phyloP scores from a whole-genome alignment of 2,888 invertebrate species.

The Cataglyphis livida region DNA sequence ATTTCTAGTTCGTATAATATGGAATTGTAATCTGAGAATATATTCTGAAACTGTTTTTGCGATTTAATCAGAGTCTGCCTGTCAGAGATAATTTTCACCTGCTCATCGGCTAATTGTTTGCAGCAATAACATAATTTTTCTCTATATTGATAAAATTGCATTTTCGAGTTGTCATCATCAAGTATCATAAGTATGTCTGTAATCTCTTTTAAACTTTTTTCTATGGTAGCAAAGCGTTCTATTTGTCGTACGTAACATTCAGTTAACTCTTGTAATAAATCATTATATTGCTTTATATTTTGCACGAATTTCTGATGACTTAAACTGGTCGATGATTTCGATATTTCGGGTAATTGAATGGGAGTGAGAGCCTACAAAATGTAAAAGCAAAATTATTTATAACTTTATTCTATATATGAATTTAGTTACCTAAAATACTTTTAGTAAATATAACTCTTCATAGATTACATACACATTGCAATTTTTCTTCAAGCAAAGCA shows the following conservation, averaged over 20 bases:
- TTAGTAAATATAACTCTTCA: conserved; percentile 14
- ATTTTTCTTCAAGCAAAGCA: conserved; percentile 57
- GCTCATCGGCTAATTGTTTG: conserved; percentile 72
- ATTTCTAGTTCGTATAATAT: conserved; percentile 76
- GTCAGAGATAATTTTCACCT: conserved; percentile 71
- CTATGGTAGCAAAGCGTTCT: conserved; percentile 71
- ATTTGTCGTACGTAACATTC: conserved; percentile 74
- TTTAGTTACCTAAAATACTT: conserved; percentile 9
- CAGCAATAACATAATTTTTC: conserved; percentile 68
- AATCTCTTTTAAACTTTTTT: conserved; percentile 74
- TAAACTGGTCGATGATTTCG: neutral
- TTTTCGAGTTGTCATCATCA: conserved; percentile 51
- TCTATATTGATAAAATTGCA: conserved; percentile 16
- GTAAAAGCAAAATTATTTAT: neutral
- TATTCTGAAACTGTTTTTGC: conserved; percentile 77
- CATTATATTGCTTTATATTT: conserved; percentile 74
- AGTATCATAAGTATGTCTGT: conserved; percentile 69
- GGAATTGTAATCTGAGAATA: conserved; percentile 78
- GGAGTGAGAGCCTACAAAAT: conserved; percentile 47
- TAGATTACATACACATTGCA: conserved; percentile 53
- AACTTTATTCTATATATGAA: neutral
- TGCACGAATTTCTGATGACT: conserved; percentile 63
- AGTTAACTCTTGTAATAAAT: conserved; percentile 70
- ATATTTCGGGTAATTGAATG: conserved; percentile 14
- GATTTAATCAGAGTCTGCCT: conserved; percentile 74